Evolutionary conservation across 2,113 vertebrate genomes (phyloP), one percentile per base, ranked within the genome.

Genomic region (Ictidomys tridecemlineatus): DNA sequence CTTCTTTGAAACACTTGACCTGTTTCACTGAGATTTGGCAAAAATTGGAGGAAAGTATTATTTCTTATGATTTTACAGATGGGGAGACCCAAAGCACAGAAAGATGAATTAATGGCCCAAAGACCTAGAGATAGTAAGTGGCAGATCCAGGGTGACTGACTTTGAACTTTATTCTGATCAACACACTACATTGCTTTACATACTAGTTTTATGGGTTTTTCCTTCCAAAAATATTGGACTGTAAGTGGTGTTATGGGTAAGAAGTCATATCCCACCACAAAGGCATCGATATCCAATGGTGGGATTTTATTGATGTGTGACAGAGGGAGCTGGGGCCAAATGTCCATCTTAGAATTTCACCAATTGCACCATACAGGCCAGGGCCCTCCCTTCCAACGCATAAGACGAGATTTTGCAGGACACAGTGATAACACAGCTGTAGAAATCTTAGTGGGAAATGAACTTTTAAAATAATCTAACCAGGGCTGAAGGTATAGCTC

Each of bases 391-490:
- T 80, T 78, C 37, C 28, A 90, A 51, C 30, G 42, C 14, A 32
- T 11, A 94, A 72, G 73, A 51, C 42, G 70, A 90, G 76, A 37
- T 94, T 32, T 65, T 65, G 24, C 58, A 77, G 20, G 37, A 88
- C 11, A 82, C 24, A 74, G 12, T 69, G 42, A 14, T 34, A 84
- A 76, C 17, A 63, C 11, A 72, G 70, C 70, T 87, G 39, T 37
- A 84, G 65, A 70, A 85, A 53, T 73, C 32, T 72, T 53, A 18
- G 17, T 51, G 69, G 6, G 53, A 5, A 73, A 88, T 18, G 22
- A 85, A 95, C 80, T 65, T 78, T 79, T 90, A 86, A 94, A 89
- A 74, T 78, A 67, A 69, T 65, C 58, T 79, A 72, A 78, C 22
- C 22, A 53, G 74, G 84, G 26, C 63, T 61, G 37, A 16, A 39